These are phyloP conservation scores for Spea hammondii DNA, from an alignment of 2,797 vertebrate species.

Conservation along the genomic window DNA sequence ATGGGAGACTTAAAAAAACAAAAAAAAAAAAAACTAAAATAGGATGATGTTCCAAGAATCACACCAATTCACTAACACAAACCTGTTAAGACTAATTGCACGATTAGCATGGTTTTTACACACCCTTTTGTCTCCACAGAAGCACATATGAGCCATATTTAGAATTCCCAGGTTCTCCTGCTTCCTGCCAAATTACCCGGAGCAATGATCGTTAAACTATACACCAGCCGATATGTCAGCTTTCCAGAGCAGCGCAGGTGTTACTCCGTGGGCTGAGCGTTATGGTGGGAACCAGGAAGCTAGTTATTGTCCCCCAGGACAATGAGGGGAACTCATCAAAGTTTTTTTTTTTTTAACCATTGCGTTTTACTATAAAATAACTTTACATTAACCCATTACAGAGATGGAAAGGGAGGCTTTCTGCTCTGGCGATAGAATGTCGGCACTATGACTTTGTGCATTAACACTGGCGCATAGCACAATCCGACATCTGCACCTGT, in stretches of 20 bases:
- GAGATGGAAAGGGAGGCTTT: neutral
- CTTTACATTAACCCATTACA: conserved; percentile 13
- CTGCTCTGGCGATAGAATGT: too few species aligned
- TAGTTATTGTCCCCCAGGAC: conserved; percentile 36
- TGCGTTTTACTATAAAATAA: conserved; percentile 6
- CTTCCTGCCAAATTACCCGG: conserved; percentile 36
- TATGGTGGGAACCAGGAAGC: conserved; percentile 48
- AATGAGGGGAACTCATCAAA: conserved; percentile 44
- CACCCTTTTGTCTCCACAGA: conserved; percentile 4
- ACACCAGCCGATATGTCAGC: conserved; percentile 9
- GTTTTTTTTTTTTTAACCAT: neutral
- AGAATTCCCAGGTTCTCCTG: conserved; percentile 9
- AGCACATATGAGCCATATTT: neutral
- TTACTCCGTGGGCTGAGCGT: conserved; percentile 14
- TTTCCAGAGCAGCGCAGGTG: conserved; percentile 40
- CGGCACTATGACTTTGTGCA: too few species aligned
- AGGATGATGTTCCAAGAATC: too few species aligned
- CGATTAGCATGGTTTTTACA: conserved; percentile 23
- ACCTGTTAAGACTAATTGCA: conserved; percentile 1
- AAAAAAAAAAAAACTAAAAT: neutral
- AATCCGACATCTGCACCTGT: too few species aligned
- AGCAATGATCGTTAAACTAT: conserved; percentile 31
- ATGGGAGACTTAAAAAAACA: neutral
- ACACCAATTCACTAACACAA: neutral
- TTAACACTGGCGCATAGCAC: too few species aligned